phyloP scores from a whole-genome alignment of 2,113 vertebrate genomes.

The Tetrax tetrax region DNA sequence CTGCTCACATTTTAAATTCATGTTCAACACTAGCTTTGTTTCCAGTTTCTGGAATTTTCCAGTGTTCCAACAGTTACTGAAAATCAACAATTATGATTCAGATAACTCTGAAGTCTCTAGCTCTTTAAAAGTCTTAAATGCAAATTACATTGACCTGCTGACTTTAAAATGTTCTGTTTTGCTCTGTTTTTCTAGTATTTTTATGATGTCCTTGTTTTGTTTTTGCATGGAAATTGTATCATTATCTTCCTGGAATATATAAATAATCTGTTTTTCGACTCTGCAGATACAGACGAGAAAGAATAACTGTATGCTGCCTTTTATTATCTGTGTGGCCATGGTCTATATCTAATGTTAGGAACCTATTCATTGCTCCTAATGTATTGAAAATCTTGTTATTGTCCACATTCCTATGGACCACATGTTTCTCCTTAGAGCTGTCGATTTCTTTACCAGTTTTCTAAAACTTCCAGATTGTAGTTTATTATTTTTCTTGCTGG shows the following conservation, averaged over 20 bases:
- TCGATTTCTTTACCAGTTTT: background rate
- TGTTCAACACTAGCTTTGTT: background rate
- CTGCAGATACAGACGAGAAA: background rate
- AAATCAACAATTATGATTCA: background rate
- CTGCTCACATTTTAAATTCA: background rate
- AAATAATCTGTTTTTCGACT: background rate
- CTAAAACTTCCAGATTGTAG: background rate
- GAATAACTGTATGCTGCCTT: background rate
- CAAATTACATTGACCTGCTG: background rate
- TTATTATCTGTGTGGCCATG: background rate
- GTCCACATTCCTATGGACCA: accelerated
- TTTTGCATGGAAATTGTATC: background rate
- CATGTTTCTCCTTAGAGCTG: background rate
- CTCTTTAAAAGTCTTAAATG: background rate
- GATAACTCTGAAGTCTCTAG: background rate
- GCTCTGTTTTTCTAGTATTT: background rate
- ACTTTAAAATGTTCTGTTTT: background rate
- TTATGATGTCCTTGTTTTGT: background rate
- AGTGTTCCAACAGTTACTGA: background rate
- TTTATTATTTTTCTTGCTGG: background rate
- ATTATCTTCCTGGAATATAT: background rate
- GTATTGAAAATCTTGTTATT: background rate
- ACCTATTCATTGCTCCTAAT: background rate
- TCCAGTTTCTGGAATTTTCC: background rate
- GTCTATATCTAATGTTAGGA: background rate